Evolutionary conservation across 1,140 invertebrate species (phyloP).

Genomic region (Panagrolaimus sp.): DNA sequence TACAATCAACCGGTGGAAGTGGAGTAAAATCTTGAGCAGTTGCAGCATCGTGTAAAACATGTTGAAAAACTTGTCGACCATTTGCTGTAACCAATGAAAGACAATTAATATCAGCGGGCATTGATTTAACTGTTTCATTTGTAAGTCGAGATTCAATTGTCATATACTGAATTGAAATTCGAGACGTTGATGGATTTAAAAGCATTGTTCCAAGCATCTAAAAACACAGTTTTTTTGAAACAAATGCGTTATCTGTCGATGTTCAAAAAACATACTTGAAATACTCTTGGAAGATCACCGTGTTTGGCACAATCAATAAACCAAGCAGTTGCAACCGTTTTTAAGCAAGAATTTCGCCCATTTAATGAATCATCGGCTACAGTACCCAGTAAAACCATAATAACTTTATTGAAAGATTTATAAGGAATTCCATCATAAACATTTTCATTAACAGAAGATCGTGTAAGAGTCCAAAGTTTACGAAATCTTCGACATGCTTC

Average conservation of each 20-base stretch:
- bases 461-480: constrained; percentile 46
- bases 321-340: constrained; percentile 48
- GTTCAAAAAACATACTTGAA: constrained; percentile 70
- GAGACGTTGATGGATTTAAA: constrained; percentile 74
- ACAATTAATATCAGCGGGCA: constrained; percentile 40
- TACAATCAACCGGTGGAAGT: not conserved
- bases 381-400: constrained; percentile 56
- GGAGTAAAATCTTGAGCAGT: not conserved
- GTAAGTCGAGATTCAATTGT: constrained; percentile 62
- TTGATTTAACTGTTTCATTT: constrained; percentile 41
- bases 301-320: constrained; percentile 71
- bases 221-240: constrained; percentile 62
- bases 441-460: constrained; percentile 34
- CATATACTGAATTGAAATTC: constrained; percentile 78
- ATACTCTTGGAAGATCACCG: constrained; percentile 70
- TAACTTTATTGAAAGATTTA: constrained; percentile 53
- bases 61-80: constrained; percentile 43
- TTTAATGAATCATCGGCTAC: constrained; percentile 46
- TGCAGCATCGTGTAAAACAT: constrained; percentile 46
- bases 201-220: constrained; percentile 77
- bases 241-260: too few relatives aligned
- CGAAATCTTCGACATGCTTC: constrained; percentile 41
- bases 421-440: constrained; percentile 26
- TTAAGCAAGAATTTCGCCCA: constrained; percentile 33
- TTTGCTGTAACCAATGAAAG: constrained; percentile 32